Conservation (phyloP, 92 coral and sea anemone genomes). For the Plumapathes pennacea region DNA sequence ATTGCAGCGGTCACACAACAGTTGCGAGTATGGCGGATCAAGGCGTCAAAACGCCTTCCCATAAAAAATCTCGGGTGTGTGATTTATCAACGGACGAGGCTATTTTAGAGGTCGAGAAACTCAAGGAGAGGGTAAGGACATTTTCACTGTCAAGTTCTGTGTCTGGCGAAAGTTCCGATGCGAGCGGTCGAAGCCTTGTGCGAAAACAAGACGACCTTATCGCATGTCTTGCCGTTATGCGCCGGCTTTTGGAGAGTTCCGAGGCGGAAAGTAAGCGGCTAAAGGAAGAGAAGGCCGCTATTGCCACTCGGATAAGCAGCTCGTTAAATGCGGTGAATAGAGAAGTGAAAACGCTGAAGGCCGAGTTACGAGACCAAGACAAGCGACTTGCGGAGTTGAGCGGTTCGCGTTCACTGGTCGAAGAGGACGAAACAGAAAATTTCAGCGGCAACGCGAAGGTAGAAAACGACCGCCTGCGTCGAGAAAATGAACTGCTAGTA, state of each 20-base stretch:
- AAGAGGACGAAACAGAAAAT: conserved; percentile 6
- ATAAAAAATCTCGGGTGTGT: too few species aligned
- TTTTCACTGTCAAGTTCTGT: conserved; percentile 61
- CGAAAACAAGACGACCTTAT: conserved; percentile 86
- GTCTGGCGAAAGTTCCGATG: conserved; percentile 55
- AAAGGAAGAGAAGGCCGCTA: conserved; percentile 86
- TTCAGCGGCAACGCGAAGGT: conserved; percentile 24
- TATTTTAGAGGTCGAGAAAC: conserved; percentile 62
- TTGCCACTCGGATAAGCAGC: conserved; percentile 85
- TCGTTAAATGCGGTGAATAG: conserved; percentile 90
- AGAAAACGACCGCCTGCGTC: conserved; percentile 78
- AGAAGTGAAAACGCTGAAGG: conserved; percentile 90
- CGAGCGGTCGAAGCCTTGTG: conserved; percentile 62
- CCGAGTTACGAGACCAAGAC: conserved; percentile 93
- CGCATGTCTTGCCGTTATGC: conserved; percentile 90
- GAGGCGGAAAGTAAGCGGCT: conserved; percentile 91
- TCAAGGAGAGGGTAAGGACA: conserved; percentile 67
- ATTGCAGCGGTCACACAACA: too few species aligned
- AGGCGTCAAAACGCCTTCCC: too few species aligned
- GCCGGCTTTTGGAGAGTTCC: conserved; percentile 96
- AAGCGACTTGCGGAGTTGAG: conserved; percentile 80
- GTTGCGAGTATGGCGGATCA: too few species aligned
- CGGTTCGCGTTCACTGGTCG: conserved; percentile 1
- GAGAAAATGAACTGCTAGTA: conserved; percentile 73
- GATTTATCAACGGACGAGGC: conserved; percentile 56